Conservation (phyloP, 2,797 vertebrate species). For the Anniella stebbinsi region DNA sequence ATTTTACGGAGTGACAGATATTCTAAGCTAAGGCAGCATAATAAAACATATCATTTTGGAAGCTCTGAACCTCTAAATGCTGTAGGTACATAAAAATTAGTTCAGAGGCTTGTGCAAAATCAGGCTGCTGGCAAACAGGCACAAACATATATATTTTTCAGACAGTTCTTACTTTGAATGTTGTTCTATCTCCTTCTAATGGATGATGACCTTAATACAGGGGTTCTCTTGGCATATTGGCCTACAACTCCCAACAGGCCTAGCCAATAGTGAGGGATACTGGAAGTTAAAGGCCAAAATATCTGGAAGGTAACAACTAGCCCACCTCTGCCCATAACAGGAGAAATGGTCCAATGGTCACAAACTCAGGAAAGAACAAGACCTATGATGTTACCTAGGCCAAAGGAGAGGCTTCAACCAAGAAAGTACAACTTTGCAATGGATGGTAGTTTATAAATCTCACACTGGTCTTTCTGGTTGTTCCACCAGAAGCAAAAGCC, state of each 20-base stretch:
- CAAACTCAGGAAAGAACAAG: background rate
- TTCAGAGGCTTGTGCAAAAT: background rate
- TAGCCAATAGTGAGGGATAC: too few relatives aligned
- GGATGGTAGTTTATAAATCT: background rate
- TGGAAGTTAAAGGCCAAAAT: too few relatives aligned
- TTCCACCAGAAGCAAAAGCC: background rate
- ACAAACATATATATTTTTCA: background rate
- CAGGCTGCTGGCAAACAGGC: background rate
- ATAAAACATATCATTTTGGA: too few relatives aligned
- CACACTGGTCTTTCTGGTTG: background rate
- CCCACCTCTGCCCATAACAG: too few relatives aligned
- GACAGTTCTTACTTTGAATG: background rate
- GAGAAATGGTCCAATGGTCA: background rate
- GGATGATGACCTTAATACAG: background rate
- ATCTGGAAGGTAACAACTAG: too few relatives aligned
- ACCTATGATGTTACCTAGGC: background rate
- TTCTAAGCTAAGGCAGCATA: background rate
- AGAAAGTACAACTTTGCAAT: background rate
- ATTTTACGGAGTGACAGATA: background rate
- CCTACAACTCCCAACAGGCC: too few relatives aligned
- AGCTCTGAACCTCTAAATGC: background rate
- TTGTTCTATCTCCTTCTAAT: background rate
- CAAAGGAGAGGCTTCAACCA: background rate
- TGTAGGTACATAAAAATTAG: background rate
- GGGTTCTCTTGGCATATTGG: too few relatives aligned